Conservation (phyloP, 2,888 invertebrate species). For the Pollenia amentaria region DNA sequence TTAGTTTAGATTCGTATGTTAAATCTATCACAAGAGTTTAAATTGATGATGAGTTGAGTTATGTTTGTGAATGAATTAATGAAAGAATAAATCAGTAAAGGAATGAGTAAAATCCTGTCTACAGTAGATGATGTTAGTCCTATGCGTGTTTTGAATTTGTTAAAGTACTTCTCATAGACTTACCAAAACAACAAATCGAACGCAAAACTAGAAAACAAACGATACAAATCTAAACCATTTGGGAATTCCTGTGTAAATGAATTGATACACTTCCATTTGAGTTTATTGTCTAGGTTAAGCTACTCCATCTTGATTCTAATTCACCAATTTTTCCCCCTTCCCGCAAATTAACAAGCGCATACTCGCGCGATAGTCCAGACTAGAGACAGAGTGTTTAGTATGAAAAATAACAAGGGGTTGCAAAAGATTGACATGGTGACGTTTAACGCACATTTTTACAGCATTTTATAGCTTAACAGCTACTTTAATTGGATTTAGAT, state of each 20-base stretch:
- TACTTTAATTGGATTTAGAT: slow-evolving; percentile 77
- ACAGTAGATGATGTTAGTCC: slow-evolving; percentile 75
- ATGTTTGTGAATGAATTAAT: slow-evolving; percentile 58
- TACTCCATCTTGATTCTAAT: slow-evolving; percentile 35
- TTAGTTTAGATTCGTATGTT: slow-evolving; percentile 28
- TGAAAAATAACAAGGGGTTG: slow-evolving; percentile 67
- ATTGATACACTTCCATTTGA: slow-evolving; percentile 54
- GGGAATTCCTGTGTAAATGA: slow-evolving; percentile 71
- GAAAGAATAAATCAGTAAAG: slow-evolving; percentile 61
- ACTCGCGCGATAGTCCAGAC: slow-evolving; percentile 30
- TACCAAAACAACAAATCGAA: slow-evolving; percentile 50
- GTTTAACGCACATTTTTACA: slow-evolving; percentile 74
- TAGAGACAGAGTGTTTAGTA: slow-evolving; percentile 39
- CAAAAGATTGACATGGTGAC: slow-evolving; percentile 73
- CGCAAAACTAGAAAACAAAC: slow-evolving; percentile 42
- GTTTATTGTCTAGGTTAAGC: slow-evolving; percentile 44
- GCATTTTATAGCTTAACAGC: slow-evolving; percentile 75
- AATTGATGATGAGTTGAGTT: slow-evolving; percentile 72
- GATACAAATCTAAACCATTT: slow-evolving; percentile 65
- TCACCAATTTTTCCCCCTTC: slow-evolving; percentile 3
- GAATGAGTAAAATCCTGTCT: slow-evolving; percentile 38
- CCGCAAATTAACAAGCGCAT: slow-evolving; percentile 3
- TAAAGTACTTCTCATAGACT: slow-evolving; percentile 59
- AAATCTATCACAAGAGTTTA: slow-evolving; percentile 49
- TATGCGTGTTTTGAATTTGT: slow-evolving; percentile 73